Base-by-base conservation (phyloP, 1,140 invertebrate species). In the Muscidifurax raptorellus region DNA sequence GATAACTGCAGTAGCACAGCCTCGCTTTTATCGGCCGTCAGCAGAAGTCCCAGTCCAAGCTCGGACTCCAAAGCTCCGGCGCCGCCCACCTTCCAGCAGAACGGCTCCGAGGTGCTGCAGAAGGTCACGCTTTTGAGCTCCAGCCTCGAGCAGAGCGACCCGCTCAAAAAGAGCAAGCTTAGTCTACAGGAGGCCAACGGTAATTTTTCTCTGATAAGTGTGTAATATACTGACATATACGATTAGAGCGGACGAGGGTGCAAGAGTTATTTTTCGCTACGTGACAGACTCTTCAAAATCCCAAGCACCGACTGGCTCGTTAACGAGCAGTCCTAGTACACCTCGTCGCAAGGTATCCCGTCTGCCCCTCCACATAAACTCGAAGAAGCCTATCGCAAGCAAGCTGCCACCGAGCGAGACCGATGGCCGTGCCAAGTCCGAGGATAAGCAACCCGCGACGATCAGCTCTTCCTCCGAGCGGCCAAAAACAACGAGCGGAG, bases 291-390 rank as follows among this genome's bases (percentile, higher is more conserved):
- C 27, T 28, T 30, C 15, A 9, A 69, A 30, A 69, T 27, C 66
- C 66, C 25, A 69, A 27, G 32, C 32, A 25, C 32, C 72, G 12
- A 4, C 12, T 25, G 15, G 32, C 22, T 64, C 47, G n/a, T 18
- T 27, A 30, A 1, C 66, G 1, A 44, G 78, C n/a, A 59, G n/a
- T 10, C 27, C 32, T 13, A 30, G 67, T 4, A 67, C 81, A 0
- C 7, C 32, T 12, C 52, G 32, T 18, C 81, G 30, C 4, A 80
- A 59, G 28, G 4, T 1, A 0, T 84, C 83, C 0, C 76, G 77
- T 5, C 69, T 84, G 13, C 83, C 83, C 0, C 1, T 83, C 12
- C 44, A 71, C 32, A 36, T 72, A 0, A 83, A 79, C 36, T 78
- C 76, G 22, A 83, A 40, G 12, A 72, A 72, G 27, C 76, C 40